phyloP scores from a whole-genome alignment of 2,113 vertebrate genomes.

The Piliocolobus tephrosceles region DNA sequence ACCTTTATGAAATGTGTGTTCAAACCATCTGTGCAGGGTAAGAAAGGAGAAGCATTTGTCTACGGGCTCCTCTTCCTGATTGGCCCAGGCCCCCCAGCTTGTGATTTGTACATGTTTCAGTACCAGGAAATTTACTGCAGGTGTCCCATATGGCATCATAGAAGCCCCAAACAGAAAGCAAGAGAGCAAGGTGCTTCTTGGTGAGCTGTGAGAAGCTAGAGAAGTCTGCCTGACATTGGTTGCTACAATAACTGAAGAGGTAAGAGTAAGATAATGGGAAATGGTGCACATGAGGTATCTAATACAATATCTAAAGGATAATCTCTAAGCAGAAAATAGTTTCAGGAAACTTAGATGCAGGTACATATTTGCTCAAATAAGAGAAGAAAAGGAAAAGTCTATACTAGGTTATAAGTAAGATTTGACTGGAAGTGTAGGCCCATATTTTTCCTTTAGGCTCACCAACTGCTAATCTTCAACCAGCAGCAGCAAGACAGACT shows the following conservation, averaged over 20 bases:
- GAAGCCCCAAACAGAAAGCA: not conserved
- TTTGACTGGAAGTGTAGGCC: not conserved
- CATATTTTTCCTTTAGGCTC: not conserved
- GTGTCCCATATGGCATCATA: not conserved
- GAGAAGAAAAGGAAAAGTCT: not conserved
- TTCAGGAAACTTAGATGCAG: not conserved
- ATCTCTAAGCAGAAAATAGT: slow-evolving; percentile 3
- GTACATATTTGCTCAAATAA: not conserved
- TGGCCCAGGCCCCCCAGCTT: not conserved
- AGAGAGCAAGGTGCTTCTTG: not conserved
- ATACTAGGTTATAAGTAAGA: not conserved
- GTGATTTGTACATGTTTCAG: not conserved
- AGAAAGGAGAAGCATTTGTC: not conserved
- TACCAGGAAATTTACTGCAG: not conserved
- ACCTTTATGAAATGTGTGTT: too few species aligned
- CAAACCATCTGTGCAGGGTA: not conserved
- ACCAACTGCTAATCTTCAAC: not conserved
- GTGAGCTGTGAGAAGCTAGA: too few species aligned
- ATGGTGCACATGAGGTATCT: not conserved
- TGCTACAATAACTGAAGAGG: not conserved
- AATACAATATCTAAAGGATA: not conserved
- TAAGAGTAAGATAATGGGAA: not conserved
- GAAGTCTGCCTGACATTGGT: not conserved
- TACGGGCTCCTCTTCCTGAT: not conserved
- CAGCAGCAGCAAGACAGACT: not conserved